These are phyloP conservation scores for Caenorhabditis becei DNA, from an alignment of 2,888 invertebrate genomes.

Conservation along the genomic window DNA sequence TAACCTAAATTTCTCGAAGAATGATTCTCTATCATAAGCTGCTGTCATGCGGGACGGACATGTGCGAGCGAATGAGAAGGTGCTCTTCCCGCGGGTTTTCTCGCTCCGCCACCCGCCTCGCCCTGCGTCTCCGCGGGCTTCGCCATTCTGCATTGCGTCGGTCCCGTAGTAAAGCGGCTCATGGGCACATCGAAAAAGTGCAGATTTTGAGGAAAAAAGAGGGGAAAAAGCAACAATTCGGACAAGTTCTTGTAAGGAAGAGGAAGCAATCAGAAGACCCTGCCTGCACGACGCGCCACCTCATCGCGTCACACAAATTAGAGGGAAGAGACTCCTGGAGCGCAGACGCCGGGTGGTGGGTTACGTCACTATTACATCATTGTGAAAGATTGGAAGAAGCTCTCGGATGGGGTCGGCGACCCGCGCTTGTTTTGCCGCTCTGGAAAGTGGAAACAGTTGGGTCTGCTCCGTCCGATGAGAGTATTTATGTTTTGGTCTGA, in stretches of 20 bases:
- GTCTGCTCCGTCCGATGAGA: neutral
- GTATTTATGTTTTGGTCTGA: constrained; percentile 6
- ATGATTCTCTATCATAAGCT: constrained; percentile 46
- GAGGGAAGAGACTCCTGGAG: constrained; percentile 12
- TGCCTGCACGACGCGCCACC: constrained; percentile 13
- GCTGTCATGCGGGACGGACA: constrained; percentile 44
- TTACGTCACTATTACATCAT: constrained; percentile 58
- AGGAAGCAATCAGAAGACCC: constrained; percentile 43
- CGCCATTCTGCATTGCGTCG: constrained; percentile 7
- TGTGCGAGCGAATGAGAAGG: constrained; percentile 44
- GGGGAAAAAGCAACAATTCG: constrained; percentile 19
- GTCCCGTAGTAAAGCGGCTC: constrained; percentile 37
- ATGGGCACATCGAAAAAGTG: constrained; percentile 40
- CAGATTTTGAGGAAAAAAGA: constrained; percentile 6
- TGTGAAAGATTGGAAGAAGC: constrained; percentile 28
- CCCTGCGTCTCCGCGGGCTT: constrained; percentile 30
- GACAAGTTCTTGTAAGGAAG: constrained; percentile 22
- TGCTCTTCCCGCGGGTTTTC: constrained; percentile 38
- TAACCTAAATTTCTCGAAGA: constrained; percentile 15
- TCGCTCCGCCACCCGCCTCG: constrained; percentile 11
- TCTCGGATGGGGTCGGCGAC: constrained; percentile 19
- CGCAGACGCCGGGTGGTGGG: neutral
- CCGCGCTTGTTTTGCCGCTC: constrained; percentile 39
- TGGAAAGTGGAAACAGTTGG: constrained; percentile 25
- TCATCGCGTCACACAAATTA: constrained; percentile 31